Conservation (phyloP, 2,113 vertebrate genomes). For the Abramis brama region DNA sequence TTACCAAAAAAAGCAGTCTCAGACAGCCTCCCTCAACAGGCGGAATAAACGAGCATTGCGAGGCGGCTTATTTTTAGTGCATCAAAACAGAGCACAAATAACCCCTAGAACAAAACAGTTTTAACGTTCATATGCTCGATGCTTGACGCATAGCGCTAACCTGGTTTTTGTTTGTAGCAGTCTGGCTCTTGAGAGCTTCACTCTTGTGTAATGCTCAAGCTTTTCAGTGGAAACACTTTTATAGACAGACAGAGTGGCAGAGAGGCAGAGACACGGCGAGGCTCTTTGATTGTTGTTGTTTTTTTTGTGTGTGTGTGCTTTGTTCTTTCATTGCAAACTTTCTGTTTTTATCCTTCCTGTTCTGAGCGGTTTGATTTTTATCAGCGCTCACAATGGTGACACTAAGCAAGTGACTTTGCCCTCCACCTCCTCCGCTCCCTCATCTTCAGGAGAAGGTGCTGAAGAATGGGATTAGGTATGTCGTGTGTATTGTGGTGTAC, state of each 20-base stretch:
- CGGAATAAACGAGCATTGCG: slow-evolving; percentile 46
- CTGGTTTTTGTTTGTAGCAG: slow-evolving; percentile 54
- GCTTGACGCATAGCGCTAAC: slow-evolving; percentile 51
- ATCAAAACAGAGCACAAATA: slow-evolving; percentile 43
- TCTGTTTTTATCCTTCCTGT: slow-evolving; percentile 63
- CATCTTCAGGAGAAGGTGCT: slow-evolving; percentile 44
- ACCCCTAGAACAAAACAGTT: slow-evolving; percentile 5
- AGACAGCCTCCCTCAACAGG: slow-evolving; percentile 45
- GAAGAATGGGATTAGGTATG: slow-evolving; percentile 69
- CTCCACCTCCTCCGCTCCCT: slow-evolving; percentile 29
- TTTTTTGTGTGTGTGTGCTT: slow-evolving; percentile 10
- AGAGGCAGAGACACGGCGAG: slow-evolving; percentile 38
- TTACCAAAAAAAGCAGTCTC: slow-evolving; percentile 43
- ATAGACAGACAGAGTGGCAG: slow-evolving; percentile 51
- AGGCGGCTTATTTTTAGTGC: slow-evolving; percentile 53
- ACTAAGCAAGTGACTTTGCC: slow-evolving; percentile 43
- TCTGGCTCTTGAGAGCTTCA: slow-evolving; percentile 52
- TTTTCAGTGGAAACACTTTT: slow-evolving; percentile 58
- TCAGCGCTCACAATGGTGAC: slow-evolving; percentile 44
- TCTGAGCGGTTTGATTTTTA: slow-evolving; percentile 55
- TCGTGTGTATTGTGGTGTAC: slow-evolving; percentile 68
- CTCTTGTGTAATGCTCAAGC: slow-evolving; percentile 57
- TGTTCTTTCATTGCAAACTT: slow-evolving; percentile 65
- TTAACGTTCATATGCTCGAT: slow-evolving; percentile 47
- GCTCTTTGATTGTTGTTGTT: slow-evolving; percentile 45